phyloP scores from a whole-genome alignment of 2,888 invertebrate species.

The Ganaspis brasiliensis region DNA sequence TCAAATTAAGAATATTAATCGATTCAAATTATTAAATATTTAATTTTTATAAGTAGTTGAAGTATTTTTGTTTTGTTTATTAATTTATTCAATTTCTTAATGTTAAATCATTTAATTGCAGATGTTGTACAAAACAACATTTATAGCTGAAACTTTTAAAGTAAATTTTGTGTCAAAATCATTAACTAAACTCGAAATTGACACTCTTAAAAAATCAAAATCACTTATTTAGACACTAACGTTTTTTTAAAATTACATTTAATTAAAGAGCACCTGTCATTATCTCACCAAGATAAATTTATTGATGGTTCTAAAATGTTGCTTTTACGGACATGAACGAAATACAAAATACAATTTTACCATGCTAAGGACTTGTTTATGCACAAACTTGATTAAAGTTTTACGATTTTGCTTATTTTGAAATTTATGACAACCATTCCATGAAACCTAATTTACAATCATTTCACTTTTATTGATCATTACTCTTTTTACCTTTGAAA shows the following conservation, averaged over 20 bases:
- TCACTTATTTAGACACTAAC: not conserved
- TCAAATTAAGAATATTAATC: no score
- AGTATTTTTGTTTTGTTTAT: no score
- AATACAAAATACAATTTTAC: not conserved
- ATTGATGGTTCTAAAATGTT: not conserved
- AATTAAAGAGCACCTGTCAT: not conserved
- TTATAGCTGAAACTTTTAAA: no score
- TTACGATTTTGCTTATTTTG: constrained; percentile 13
- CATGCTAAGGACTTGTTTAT: not conserved
- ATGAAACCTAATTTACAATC: not conserved
- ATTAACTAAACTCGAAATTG: no score
- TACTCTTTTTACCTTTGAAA: no score
- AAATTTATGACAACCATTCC: constrained; percentile 26
- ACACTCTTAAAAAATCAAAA: no score
- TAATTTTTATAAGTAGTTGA: no score
- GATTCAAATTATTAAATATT: no score
- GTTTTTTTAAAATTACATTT: not conserved
- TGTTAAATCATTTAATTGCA: no score
- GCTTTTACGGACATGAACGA: not conserved
- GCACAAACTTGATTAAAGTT: constrained; percentile 27
- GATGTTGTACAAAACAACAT: no score
- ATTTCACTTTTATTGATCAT: constrained; percentile 1
- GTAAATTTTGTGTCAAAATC: no score
- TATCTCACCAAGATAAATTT: not conserved
- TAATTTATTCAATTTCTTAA: no score